Evolutionary conservation across 2,113 vertebrate species (phyloP).

Genomic region (Istiophorus platypterus): DNA sequence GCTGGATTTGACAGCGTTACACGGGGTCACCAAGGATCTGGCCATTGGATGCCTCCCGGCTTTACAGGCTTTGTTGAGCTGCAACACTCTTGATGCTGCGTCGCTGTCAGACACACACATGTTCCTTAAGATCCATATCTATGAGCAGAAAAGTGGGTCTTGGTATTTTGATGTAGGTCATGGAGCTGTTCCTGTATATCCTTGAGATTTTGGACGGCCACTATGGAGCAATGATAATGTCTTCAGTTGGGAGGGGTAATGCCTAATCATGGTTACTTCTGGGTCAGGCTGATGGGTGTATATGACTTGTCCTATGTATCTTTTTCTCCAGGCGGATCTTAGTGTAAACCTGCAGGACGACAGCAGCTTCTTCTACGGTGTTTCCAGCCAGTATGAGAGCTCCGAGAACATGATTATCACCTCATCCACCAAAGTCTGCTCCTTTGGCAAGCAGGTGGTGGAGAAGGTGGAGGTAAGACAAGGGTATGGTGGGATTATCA

Average conservation of each 20-base stretch:
- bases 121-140: neutral
- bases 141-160: neutral
- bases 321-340: constrained; percentile 89
- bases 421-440: constrained; percentile 97
- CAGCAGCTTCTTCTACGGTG: constrained; percentile 93
- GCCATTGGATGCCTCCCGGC: constrained; percentile 44
- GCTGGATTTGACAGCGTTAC: constrained; percentile 49
- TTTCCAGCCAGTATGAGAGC: constrained; percentile 96
- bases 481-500: too few species aligned
- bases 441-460: constrained; percentile 97
- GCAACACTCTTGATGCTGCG: constrained; percentile 20
- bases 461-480: constrained; percentile 95
- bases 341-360: constrained; percentile 93
- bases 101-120: constrained; percentile 36
- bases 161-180: constrained; percentile 27
- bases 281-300: constrained; percentile 1
- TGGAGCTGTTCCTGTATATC: constrained; percentile 12
- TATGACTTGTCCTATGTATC: constrained; percentile 16
- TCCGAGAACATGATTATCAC: constrained; percentile 96
- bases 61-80: constrained; percentile 67
- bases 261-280: neutral
- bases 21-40: constrained; percentile 51
- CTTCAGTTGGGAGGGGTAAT: neutral
- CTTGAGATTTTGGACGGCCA: too few species aligned
- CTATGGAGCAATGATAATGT: too few species aligned